Base-by-base conservation (phyloP, 1,140 invertebrate species). In the Drosophila sp. region DNA sequence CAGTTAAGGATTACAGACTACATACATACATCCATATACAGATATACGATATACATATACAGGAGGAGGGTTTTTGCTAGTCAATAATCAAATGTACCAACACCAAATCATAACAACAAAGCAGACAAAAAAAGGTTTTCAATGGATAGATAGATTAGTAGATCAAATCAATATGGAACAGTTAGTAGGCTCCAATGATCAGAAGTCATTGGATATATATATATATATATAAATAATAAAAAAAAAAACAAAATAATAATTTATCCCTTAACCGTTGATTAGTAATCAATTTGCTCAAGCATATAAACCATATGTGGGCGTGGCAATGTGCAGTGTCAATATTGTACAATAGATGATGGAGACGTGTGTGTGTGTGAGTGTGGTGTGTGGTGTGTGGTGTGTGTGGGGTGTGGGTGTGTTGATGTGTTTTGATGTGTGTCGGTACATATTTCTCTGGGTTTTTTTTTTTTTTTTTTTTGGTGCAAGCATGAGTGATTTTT, bases 201-300 rank as follows among this genome's bases (percentile, higher is more conserved):
- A 11, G 10, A 27, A 27, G 23, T 50, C 44, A 50, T 50, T 27
- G 44, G 44, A 50, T 50, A 50, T 27, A 70, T 55, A 23, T 17
- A 50, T n/a, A 50, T 27, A 70, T 55, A 50, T 23, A 7, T 62
- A 27, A 60, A 7, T 33, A 30, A 72, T 64, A 76, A 41, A 64
- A 63, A 66, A 77, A 27, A 71, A 44, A 35, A 60, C n/a, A 47
- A 32, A 66, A 60, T 70, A 69, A 55, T 47, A 32, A 73, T 58
- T 55, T 69, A 38, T 38, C 44, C 44, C 23, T 77, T 47, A 60
- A 70, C 56, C 70, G n/a, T 70, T 65, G 38, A 65, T 86, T 87
- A 87, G 70, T 87, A 74, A 11, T 66, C 33, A 30, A 72, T 89
- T 50, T 87, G 84, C 84, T 78, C 44, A 87, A 87, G 84, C 84